Evolutionary conservation across 2,797 vertebrate genomes (phyloP), one percentile per base, ranked within the genome.

Genomic region (Coluber constrictor): DNA sequence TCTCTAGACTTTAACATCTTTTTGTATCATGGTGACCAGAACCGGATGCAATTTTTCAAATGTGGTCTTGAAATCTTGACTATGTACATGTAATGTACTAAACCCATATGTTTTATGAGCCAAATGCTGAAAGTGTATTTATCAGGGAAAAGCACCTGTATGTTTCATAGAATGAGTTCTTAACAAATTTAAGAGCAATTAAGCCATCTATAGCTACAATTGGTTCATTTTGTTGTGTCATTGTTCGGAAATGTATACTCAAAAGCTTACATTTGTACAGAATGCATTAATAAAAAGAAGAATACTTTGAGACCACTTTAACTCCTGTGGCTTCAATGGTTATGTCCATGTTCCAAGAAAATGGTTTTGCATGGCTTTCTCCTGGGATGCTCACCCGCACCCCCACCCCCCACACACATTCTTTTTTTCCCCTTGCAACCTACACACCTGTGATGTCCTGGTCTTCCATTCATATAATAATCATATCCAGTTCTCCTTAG

Each of bases 161-260:
- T 18, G 57, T 66, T 87, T 57, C 61, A 87, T 88, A 51, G 90
- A 91, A 9, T 91, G n/a, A 54, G n/a, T 91, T 93, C 61, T 66
- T 57, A 93, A 79, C 90, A 91, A 91, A 91, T n/a, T 13, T 79
- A 91, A 91, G 86, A 93, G 74, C 90, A 90, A 88, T 83, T 91
- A 93, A 93, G 43, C 86, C 23, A 79, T 83, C 86, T 87, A 88
- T 13, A 83, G 63, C 55, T 87, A 59, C 90, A 91, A 43, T n/a
- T 63, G 32, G 9, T 20, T 79, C 37, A 43, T 79, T 43, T 79
- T 43, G 18, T 23, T 43, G 18, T 25, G 18, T 43, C 74, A 25
- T 4, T 43, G 37, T 20, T 43, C 43, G 74, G 74, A 47, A 79
- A 79, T 79, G 18, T 43, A 43, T 43, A 43, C 18, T 79, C 74